Conservation (phyloP, 2,113 vertebrate genomes). For the Phaetusa simplex region DNA sequence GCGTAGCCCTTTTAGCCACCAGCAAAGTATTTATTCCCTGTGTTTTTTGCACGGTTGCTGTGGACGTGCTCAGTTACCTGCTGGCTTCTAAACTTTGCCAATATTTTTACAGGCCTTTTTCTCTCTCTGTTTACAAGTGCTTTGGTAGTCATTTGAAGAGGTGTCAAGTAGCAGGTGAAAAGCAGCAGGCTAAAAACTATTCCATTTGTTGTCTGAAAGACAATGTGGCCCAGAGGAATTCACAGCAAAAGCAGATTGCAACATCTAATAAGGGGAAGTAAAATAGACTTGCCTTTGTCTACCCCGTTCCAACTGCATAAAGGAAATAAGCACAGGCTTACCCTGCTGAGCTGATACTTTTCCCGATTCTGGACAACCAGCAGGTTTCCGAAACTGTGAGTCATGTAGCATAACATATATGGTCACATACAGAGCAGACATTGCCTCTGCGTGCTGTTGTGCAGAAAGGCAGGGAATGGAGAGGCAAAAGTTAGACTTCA, state of each 20-base stretch:
- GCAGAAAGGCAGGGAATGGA: background rate
- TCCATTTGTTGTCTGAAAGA: background rate
- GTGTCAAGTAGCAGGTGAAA: background rate
- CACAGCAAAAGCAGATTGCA: background rate
- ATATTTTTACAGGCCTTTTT: background rate
- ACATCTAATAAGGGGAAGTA: background rate
- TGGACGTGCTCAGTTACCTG: background rate
- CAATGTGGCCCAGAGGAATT: background rate
- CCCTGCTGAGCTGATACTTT: background rate
- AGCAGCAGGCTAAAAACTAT: background rate
- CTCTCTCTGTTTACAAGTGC: background rate
- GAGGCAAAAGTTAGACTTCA: background rate
- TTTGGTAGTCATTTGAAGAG: background rate
- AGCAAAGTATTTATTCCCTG: background rate
- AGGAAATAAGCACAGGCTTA: background rate
- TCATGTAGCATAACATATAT: rapidly evolving
- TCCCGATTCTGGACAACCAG: background rate
- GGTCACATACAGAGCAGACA: background rate
- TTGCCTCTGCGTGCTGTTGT: background rate
- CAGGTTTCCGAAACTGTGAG: background rate
- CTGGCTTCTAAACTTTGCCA: background rate
- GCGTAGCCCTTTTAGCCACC: background rate
- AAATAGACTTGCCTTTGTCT: background rate
- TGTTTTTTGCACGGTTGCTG: background rate
- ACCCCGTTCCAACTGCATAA: background rate